A percentile compares a stretch with the other conserved stretches of the same genome.
Evolutionary conservation across 2,113 vertebrate species (phyloP).

Genomic region (Pelodiscus sinensis): DNA sequence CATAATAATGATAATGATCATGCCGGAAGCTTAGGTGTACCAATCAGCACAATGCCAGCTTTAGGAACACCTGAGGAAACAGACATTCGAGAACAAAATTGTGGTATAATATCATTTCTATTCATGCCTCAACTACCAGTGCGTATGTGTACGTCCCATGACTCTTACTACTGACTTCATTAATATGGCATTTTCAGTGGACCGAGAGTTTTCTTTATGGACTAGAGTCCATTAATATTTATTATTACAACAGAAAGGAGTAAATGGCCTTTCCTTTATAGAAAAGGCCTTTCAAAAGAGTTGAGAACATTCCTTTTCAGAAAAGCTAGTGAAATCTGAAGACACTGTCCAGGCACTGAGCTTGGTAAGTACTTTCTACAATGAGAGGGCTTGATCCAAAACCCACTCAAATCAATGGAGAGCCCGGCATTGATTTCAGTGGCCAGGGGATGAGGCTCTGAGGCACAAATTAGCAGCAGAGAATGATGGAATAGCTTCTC

Average conservation of each 20-base stretch:
- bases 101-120: not conserved
- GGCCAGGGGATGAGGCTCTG: not conserved
- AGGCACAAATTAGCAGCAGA: not conserved
- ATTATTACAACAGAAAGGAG: not conserved
- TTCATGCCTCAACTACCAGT: not conserved
- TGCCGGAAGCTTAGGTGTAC: not conserved
- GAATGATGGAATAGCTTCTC: not conserved
- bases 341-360: not conserved
- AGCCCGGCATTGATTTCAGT: not conserved
- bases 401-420: not conserved
- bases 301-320: not conserved
- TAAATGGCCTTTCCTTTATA: not conserved
- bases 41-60: not conserved
- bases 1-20: slow-evolving; percentile 1
- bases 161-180: not conserved
- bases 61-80: slow-evolving; percentile 23
- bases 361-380: accelerated
- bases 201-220: not conserved
- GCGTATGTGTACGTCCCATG: not conserved
- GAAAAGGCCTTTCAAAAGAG: not conserved
- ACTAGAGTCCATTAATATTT: not conserved
- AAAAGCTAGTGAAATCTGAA: not conserved
- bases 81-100: not conserved
- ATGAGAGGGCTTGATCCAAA: not conserved
- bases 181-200: not conserved